Evolutionary conservation across 2,113 vertebrate genomes (phyloP).

Genomic region (Ameiurus melas): DNA sequence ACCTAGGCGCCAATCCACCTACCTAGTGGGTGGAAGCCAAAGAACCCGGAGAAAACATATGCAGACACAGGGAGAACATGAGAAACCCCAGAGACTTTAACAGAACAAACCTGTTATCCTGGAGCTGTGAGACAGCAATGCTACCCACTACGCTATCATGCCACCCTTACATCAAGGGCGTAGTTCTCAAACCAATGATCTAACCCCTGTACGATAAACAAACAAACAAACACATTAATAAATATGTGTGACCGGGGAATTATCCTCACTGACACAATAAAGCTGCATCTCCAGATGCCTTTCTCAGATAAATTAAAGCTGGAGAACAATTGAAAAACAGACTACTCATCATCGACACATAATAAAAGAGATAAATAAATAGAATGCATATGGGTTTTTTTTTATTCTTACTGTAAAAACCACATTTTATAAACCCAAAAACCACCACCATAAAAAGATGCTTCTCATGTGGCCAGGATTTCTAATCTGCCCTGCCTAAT

Average conservation of each 20-base stretch:
- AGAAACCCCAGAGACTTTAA: neutral
- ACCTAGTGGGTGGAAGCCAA: neutral
- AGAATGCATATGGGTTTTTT: neutral
- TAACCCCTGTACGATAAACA: neutral
- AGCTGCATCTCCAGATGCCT: neutral
- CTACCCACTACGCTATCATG: neutral
- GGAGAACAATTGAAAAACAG: too few species aligned
- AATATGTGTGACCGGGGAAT: neutral
- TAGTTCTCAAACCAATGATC: neutral
- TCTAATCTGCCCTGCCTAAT: constrained; percentile 46
- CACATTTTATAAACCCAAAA: neutral
- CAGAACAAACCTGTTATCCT: neutral
- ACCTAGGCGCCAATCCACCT: neutral
- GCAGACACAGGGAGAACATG: neutral
- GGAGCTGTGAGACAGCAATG: neutral
- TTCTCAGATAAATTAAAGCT: neutral
- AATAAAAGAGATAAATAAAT: neutral
- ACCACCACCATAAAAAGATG: neutral
- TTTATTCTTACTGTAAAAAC: neutral
- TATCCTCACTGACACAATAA: neutral
- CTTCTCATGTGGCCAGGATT: constrained; percentile 31
- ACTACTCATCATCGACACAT: neutral
- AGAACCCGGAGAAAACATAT: neutral
- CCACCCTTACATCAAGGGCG: neutral
- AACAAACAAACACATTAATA: neutral